Evolutionary conservation across 92 coral and sea anemone genomes (phyloP).

Genomic region (Phenganax stokvisi): DNA sequence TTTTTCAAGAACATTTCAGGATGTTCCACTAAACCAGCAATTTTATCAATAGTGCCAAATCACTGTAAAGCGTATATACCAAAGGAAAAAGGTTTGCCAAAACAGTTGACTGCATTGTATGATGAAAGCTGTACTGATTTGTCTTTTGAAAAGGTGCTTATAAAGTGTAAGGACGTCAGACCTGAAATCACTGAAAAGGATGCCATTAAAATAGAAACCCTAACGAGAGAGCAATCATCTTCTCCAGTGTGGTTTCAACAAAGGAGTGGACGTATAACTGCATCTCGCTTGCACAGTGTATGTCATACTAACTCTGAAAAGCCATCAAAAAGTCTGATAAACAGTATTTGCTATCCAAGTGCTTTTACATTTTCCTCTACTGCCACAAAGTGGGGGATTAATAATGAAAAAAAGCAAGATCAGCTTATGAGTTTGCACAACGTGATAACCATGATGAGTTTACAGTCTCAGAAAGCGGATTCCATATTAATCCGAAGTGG

Average conservation of each 20-base stretch:
- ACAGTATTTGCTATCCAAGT: slow-evolving; percentile 20
- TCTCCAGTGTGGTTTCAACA: slow-evolving; percentile 20
- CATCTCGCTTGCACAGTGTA: slow-evolving; percentile 8
- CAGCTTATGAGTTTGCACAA: background rate
- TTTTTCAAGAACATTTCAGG: no score
- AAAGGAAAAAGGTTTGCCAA: no score
- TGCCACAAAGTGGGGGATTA: slow-evolving; percentile 3
- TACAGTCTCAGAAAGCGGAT: background rate
- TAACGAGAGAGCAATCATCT: slow-evolving; percentile 9
- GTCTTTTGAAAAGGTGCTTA: no score
- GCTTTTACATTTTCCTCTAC: background rate
- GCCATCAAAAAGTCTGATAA: slow-evolving; percentile 22
- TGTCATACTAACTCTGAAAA: slow-evolving; percentile 10
- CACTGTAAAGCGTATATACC: no score
- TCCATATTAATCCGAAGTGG: background rate
- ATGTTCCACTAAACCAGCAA: no score
- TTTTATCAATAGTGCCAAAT: no score
- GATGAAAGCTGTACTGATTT: no score
- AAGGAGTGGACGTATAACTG: slow-evolving; percentile 18
- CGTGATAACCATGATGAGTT: background rate
- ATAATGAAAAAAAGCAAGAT: background rate
- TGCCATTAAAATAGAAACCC: no score
- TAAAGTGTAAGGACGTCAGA: no score
- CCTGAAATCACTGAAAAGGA: no score
- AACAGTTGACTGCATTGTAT: no score